A percentile compares a stretch with the other conserved stretches of the same genome.
Evolutionary conservation across 2,113 vertebrate species (phyloP).

Genomic region (Gavia stellata): DNA sequence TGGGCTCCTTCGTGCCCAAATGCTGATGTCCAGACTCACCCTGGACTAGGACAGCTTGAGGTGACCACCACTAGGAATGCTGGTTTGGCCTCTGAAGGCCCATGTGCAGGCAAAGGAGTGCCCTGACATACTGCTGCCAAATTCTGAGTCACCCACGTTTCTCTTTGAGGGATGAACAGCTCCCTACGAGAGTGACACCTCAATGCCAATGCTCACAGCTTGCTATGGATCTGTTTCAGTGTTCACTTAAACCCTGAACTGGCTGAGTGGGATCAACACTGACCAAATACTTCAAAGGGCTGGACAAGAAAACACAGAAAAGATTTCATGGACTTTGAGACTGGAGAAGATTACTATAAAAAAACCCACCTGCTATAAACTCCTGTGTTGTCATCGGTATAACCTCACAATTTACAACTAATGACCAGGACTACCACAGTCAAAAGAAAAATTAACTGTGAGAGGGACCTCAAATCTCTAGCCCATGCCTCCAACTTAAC

Average conservation of each 20-base stretch:
- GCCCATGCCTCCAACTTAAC: not conserved
- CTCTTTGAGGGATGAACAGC: not conserved
- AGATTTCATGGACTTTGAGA: not conserved
- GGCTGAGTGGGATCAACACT: not conserved
- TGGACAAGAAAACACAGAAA: not conserved
- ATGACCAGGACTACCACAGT: not conserved
- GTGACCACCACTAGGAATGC: too few species aligned
- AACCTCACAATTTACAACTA: not conserved
- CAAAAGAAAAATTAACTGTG: not conserved
- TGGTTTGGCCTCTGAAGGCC: not conserved
- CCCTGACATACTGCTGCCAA: not conserved
- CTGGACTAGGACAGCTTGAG: not conserved
- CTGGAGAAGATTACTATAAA: not conserved
- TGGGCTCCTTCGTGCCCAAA: not conserved
- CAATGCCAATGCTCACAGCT: not conserved
- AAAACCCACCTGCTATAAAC: not conserved
- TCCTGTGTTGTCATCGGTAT: not conserved
- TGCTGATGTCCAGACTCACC: not conserved
- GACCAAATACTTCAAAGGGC: not conserved
- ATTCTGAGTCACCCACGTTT: not conserved
- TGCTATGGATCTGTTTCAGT: not conserved
- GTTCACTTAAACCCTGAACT: not conserved
- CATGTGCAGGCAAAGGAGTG: not conserved
- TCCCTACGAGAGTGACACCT: not conserved
- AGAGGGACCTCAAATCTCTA: not conserved